These are phyloP conservation scores for Thinocorus orbignyianus DNA, from an alignment of 2,113 vertebrate genomes.

Conservation along the genomic window DNA sequence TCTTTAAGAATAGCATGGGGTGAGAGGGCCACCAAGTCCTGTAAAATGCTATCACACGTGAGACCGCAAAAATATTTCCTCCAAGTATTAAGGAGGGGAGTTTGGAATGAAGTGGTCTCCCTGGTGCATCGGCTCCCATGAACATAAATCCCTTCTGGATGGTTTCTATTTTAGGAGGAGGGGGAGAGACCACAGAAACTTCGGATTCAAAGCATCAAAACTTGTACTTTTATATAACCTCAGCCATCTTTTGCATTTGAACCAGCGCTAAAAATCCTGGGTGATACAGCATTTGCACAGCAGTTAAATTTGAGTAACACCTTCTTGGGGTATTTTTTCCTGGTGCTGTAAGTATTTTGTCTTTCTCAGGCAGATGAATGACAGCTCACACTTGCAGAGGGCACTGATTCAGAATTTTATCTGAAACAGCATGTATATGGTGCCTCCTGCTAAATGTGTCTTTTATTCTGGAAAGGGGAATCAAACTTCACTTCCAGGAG, in stretches of 20 bases:
- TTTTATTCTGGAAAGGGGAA: not conserved
- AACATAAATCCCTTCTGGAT: not conserved
- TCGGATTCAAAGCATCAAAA: not conserved
- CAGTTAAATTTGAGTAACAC: no score
- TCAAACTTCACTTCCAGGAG: not conserved
- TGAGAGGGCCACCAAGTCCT: not conserved
- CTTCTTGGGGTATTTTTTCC: not conserved
- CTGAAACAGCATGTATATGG: accelerated
- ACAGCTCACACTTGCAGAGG: not conserved
- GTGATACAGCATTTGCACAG: not conserved
- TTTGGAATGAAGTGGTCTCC: not conserved
- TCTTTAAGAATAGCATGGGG: not conserved
- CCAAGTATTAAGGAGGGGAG: not conserved
- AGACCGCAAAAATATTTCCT: not conserved
- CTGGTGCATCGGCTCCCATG: not conserved
- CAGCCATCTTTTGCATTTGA: not conserved
- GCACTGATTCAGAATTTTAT: not conserved
- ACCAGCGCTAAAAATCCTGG: not conserved
- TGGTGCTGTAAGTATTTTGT: not conserved
- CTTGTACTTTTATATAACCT: not conserved
- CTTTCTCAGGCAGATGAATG: not conserved
- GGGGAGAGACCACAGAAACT: not conserved
- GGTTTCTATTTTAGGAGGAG: not conserved
- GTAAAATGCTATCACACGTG: not conserved
- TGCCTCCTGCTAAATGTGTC: not conserved